Evolutionary conservation across 2,888 invertebrate species (phyloP), one percentile per base, ranked within the genome.

Genomic region (Idaea straminata): DNA sequence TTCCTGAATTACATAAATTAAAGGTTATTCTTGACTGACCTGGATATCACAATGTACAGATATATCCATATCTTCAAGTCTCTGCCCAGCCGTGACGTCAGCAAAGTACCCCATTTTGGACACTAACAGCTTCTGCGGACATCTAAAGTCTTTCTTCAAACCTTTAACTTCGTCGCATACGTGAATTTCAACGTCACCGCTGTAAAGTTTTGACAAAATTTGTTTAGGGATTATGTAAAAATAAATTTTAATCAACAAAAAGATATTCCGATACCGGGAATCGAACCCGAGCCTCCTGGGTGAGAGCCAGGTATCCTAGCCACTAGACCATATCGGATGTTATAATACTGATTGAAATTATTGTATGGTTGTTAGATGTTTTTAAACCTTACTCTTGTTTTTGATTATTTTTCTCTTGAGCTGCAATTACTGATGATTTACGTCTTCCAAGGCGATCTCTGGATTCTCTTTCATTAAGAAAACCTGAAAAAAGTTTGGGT

Each of bases 41-140:
- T 96, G 96, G 66, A 99, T 96, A 88, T 99, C 99, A 83, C 99
- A 99, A 83, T 99, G 99, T 0, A 99, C 99, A 0, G 98, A 98
- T 74, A 99, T 99, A 80, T 99, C 98, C 95, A 98, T 98, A 79
- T 98, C 98, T 80, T 97, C 96, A 6, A 97, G 86, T 66, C 95
- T 94, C 82, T 97, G 97, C 0, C 95, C 97, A 15, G 96, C 95
- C 0, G 97, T 97, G 4, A 98, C 97, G 80, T 97, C 97, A 10
- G 97, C 97, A 87, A 99, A 99, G 83, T 99, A 99, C 13, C 97
- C 97, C 98, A 99, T 99, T 90, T 98, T 98, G 64, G 96, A 95
- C 0, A 98, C 95, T 15, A 99, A 93, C 63, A 98, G 89, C 76
- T 96, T 96, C 83, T 98, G 97, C 0, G 97, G 96, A 81, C 99